Percentiles rank a stretch among this genome's conserved stretches.
Evolutionary conservation across 2,888 invertebrate genomes (phyloP).

Genomic region (Amiota mariae): DNA sequence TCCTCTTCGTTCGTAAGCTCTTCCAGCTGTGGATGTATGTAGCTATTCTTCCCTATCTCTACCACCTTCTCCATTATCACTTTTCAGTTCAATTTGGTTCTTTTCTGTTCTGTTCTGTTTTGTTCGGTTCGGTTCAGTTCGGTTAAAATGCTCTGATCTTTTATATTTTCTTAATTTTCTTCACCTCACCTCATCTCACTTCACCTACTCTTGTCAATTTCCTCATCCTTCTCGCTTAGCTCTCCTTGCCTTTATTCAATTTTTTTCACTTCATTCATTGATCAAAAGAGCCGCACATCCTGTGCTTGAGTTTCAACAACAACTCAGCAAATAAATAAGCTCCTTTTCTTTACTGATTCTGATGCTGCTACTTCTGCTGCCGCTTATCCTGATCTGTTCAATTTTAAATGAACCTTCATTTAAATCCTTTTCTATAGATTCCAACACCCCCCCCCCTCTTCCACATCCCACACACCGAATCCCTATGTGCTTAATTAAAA

Average conservation of each 20-base stretch:
- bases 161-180: conserved; percentile 3
- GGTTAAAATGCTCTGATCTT: conserved; percentile 26
- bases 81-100: background rate
- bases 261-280: conserved; percentile 25
- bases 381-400: too few species aligned
- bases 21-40: background rate
- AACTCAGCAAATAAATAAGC: background rate
- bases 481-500: conserved; percentile 14
- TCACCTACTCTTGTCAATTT: background rate
- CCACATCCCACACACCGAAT: background rate
- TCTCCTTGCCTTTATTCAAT: conserved; percentile 26
- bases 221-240: background rate
- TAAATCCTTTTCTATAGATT: too few species aligned
- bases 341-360: background rate
- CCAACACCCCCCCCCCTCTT: too few species aligned
- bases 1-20: background rate
- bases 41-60: background rate
- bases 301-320: conserved; percentile 61
- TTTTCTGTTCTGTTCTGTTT: too few species aligned
- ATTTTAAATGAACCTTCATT: too few species aligned
- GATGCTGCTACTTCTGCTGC: too few species aligned
- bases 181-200: background rate
- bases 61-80: background rate
- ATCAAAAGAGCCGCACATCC: conserved; percentile 61
- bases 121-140: background rate